Base-by-base conservation (phyloP, 2,888 invertebrate species). In the Drosophila demipolita region DNA sequence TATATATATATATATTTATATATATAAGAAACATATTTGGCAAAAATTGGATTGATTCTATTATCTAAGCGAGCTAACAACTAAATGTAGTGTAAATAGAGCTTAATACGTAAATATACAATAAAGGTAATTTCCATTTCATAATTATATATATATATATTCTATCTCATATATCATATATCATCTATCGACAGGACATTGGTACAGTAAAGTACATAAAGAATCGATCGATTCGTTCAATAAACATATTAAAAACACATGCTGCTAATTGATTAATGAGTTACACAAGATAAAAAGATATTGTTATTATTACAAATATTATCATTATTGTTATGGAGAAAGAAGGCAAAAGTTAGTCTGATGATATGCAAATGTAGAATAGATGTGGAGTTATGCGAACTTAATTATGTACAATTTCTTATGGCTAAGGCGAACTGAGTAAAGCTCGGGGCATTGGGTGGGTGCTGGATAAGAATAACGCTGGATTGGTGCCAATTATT, bases 1-100 rank as follows among this genome's bases (percentile, higher is more conserved):
- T 58, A 69, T n/a, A 75, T 74, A 75, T 74, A 65, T 58, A 73
- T 29, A 69, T 26, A 66, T n/a, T 45, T 60, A 69, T 17, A 74
- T 72, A 65, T 63, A 66, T 60, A 72, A 69, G 70, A 87, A 89
- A 85, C 87, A 85, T 85, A 84, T 85, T 85, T 85, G 85, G 85
- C 85, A 85, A 85, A 85, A 88, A 77, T 89, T 87, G 85, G 85
- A 82, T 84, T 84, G 76, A 61, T 84, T 60, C 72, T 82, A 82
- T 3, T 12, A 42, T 61, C 82, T 80, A 80, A 78, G 82, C 75
- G 58, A 58, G 35, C 74, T 78, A 68, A 66, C 11, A 72, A 71
- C 78, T 80, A 71, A 64, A 50, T 64, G 57, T 73, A 66, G 50
- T 54, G 52, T 79, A 70, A 70, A 62, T 76, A 68, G 35, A 50